Conservation (phyloP, 1,140 invertebrate genomes). For the Leptestheria dahalacensis region DNA sequence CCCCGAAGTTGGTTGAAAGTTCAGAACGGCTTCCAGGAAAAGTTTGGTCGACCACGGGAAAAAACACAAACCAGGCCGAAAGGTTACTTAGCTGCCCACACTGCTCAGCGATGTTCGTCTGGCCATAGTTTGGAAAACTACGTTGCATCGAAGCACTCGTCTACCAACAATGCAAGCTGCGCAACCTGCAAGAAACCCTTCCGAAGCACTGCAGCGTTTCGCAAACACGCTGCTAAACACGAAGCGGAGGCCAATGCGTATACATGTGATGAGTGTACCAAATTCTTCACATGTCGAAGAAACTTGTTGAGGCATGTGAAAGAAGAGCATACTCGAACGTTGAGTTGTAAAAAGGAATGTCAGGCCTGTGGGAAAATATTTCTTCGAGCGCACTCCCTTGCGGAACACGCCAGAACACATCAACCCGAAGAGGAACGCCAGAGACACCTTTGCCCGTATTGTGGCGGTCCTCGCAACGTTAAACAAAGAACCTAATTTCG, state of each 20-base stretch:
- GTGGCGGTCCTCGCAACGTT: conserved; percentile 6
- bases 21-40: too few species aligned
- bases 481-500: conserved; percentile 12
- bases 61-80: too few species aligned
- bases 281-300: background rate
- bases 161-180: background rate
- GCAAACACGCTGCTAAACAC: background rate
- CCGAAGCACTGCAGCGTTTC: background rate
- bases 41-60: too few species aligned
- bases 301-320: background rate
- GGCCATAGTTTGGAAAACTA: background rate
- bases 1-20: too few species aligned
- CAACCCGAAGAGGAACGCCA: too few species aligned
- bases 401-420: background rate
- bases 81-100: too few species aligned
- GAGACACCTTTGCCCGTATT: too few species aligned
- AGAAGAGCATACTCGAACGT: background rate
- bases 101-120: too few species aligned
- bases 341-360: background rate
- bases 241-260: background rate
- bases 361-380: background rate
- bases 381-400: background rate
- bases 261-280: background rate
- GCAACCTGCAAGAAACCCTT: background rate
- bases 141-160: background rate